Evolutionary conservation across 92 coral and sea anemone genomes (phyloP).

Genomic region (Zoanthus sociatus): DNA sequence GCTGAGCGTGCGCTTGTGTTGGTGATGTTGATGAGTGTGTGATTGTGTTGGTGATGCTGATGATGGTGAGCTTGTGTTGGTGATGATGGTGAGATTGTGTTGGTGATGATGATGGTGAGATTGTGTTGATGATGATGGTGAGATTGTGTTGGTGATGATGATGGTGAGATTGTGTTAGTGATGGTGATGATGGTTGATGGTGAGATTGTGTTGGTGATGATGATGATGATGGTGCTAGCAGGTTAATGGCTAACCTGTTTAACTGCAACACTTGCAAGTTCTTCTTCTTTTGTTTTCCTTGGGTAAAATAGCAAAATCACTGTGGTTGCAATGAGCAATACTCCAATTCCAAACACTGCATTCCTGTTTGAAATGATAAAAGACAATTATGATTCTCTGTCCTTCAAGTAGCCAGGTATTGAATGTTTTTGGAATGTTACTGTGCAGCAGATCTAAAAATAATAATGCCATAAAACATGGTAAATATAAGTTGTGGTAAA

Average conservation of each 20-base stretch:
- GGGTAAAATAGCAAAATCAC: slow-evolving; percentile 88
- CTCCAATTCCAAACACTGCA: slow-evolving; percentile 92
- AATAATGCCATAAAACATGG: background rate
- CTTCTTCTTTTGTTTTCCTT: slow-evolving; percentile 85
- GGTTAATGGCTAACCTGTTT: slow-evolving; percentile 72
- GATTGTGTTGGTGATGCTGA: background rate
- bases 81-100: background rate
- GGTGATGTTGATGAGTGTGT: too few species aligned
- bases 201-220: background rate
- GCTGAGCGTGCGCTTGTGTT: background rate
- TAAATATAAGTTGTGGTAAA: too few species aligned
- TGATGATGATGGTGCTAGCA: background rate
- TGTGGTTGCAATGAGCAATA: slow-evolving; percentile 75
- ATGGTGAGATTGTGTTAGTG: background rate
- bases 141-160: too few species aligned
- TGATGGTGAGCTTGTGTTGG: background rate
- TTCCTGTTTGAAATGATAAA: slow-evolving; percentile 67
- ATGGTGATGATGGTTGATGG: background rate
- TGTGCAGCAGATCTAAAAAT: background rate
- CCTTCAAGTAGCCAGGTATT: background rate
- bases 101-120: background rate
- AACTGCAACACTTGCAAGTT: slow-evolving; percentile 64
- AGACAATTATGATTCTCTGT: background rate
- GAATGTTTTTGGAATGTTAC: background rate
- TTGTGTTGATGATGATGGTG: background rate